These are phyloP conservation scores for Natrix natrix DNA, from an alignment of 2,797 vertebrate species.

Conservation along the genomic window DNA sequence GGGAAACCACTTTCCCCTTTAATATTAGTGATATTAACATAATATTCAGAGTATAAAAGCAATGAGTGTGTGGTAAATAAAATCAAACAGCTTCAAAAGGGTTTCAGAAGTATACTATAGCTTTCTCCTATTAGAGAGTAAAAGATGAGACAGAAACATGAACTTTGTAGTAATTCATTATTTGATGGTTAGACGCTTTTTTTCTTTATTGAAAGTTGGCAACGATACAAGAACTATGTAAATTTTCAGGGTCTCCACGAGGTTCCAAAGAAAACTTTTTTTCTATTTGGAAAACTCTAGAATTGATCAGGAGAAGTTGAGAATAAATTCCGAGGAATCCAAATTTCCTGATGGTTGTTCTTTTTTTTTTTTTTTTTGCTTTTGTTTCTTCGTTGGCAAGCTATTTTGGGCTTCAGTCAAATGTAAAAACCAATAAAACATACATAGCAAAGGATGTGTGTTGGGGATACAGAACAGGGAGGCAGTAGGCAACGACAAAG, in stretches of 20 bases:
- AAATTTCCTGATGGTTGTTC: constrained; percentile 15
- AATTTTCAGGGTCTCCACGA: constrained; percentile 41
- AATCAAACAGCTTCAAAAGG: not conserved
- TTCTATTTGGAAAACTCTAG: constrained; percentile 31
- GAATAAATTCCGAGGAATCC: constrained; percentile 34
- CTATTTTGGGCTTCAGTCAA: constrained; percentile 37
- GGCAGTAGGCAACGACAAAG: not conserved
- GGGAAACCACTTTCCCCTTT: not conserved
- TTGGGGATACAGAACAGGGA: not conserved
- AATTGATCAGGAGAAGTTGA: constrained; percentile 10
- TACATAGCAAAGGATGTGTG: not conserved
- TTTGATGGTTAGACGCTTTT: constrained; percentile 58
- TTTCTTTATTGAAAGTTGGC: constrained; percentile 63
- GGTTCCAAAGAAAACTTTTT: constrained; percentile 24
- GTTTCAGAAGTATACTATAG: not conserved
- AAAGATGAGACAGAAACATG: not conserved
- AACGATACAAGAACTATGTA: constrained; percentile 50
- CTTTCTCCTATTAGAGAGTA: not conserved
- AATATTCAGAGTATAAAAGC: not conserved
- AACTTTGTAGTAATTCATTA: constrained; percentile 10
- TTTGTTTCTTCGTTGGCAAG: not conserved
- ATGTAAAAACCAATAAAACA: constrained; percentile 33
- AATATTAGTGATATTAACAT: not conserved
- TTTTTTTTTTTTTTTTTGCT: not conserved
- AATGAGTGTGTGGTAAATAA: not conserved